These are phyloP conservation scores for Hyles vespertilio DNA, from an alignment of 1,140 invertebrate genomes.

Conservation along the genomic window DNA sequence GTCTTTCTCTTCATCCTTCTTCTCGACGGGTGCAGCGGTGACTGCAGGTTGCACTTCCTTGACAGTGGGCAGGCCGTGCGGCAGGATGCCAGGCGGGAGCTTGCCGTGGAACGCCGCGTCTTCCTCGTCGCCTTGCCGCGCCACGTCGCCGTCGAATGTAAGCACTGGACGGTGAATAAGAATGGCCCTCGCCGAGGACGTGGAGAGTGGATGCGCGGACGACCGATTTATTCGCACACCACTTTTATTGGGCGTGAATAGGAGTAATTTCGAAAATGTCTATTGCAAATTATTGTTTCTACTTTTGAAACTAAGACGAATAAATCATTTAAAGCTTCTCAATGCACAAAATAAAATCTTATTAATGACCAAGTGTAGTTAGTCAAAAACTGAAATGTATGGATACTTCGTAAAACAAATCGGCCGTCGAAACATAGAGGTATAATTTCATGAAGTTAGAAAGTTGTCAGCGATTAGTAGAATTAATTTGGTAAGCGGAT, in stretches of 20 bases:
- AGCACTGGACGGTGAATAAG: conserved; percentile 98
- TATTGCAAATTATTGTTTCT: conserved; percentile 1
- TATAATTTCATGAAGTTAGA: conserved; percentile 15
- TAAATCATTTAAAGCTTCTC: too few relatives aligned
- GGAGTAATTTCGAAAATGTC: too few relatives aligned
- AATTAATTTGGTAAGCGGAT: too few relatives aligned
- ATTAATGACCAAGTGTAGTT: too few relatives aligned
- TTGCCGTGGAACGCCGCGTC: conserved; percentile 89
- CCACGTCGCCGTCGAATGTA: conserved; percentile 94
- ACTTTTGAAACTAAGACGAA: too few relatives aligned
- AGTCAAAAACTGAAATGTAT: too few relatives aligned
- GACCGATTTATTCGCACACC: conserved; percentile 24
- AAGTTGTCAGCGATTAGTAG: too few relatives aligned
- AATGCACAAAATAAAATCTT: too few relatives aligned
- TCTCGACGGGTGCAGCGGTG: conserved; percentile 85
- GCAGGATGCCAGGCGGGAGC: conserved; percentile 92
- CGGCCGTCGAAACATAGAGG: conserved; percentile 9
- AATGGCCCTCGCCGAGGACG: conserved; percentile 63
- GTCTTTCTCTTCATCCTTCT: conserved; percentile 82
- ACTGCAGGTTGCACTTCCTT: conserved; percentile 95
- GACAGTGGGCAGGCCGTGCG: conserved; percentile 94
- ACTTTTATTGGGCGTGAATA: too few relatives aligned
- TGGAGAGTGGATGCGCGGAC: conserved; percentile 27
- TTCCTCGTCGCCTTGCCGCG: conserved; percentile 94
- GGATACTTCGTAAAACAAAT: too few relatives aligned